Evolutionary conservation across 1,140 invertebrate genomes (phyloP).

Genomic region (Megathymus violae): DNA sequence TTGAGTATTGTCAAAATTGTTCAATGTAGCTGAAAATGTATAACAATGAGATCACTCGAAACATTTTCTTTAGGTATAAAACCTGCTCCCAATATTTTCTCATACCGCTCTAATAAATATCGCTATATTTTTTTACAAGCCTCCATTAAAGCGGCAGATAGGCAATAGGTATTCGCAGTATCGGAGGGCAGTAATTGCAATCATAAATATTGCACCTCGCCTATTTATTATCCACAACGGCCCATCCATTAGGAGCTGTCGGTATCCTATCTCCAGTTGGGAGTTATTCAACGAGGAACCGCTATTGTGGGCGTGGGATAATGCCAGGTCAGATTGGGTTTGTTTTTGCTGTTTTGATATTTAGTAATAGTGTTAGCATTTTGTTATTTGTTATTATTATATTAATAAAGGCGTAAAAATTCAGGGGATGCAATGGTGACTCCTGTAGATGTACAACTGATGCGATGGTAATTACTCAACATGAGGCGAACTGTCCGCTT

Average conservation of each 20-base stretch:
- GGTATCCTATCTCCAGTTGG: conserved; percentile 58
- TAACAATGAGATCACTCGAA: too few species aligned
- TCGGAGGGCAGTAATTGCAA: conserved; percentile 59
- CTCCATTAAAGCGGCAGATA: conserved; percentile 15
- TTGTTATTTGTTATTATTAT: too few species aligned
- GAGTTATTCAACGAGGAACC: conserved; percentile 44
- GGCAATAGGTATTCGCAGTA: conserved; percentile 27
- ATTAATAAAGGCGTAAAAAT: too few species aligned
- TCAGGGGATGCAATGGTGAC: too few species aligned
- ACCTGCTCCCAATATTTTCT: neutral
- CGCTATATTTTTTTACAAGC: conserved; percentile 15
- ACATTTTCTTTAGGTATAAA: neutral
- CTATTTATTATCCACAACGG: conserved; percentile 62
- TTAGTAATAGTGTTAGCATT: too few species aligned
- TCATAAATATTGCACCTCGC: conserved; percentile 66
- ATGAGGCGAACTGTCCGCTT: too few species aligned
- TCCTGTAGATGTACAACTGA: too few species aligned
- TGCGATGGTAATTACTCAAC: too few species aligned
- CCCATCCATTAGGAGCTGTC: conserved; percentile 65
- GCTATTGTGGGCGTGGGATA: conserved; percentile 40
- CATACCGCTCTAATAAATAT: neutral
- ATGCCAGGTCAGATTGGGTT: conserved; percentile 1
- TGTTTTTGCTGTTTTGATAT: too few species aligned
- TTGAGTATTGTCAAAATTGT: too few species aligned
- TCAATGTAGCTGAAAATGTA: too few species aligned